Percentiles rank a stretch among this genome's conserved stretches.
Evolutionary conservation across 2,888 invertebrate species (phyloP).

Genomic region (Ichneumon xanthorius): DNA sequence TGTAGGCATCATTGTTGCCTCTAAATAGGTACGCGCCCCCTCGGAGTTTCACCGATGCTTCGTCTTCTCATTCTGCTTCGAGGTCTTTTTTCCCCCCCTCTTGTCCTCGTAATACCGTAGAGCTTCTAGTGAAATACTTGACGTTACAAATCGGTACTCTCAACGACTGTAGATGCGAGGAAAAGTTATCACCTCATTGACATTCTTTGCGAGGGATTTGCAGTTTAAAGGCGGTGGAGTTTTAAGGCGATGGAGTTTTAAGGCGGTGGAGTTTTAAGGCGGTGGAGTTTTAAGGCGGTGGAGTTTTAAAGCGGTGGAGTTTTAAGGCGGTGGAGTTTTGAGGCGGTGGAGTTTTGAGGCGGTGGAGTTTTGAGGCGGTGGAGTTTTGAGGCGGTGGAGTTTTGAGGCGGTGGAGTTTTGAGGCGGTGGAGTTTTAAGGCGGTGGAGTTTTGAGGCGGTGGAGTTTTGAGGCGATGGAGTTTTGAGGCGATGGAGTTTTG

Average conservation of each 20-base stretch:
- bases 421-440: too few relatives aligned
- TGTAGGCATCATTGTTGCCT: slow-evolving; percentile 78
- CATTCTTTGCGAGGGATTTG: neutral
- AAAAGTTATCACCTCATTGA: slow-evolving; percentile 40
- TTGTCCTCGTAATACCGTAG: slow-evolving; percentile 6
- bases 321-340: too few relatives aligned
- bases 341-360: too few relatives aligned
- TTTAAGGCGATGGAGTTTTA: neutral
- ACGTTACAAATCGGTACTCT: slow-evolving; percentile 30
- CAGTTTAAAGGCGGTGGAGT: neutral
- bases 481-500: too few relatives aligned
- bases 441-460: too few relatives aligned
- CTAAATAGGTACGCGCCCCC: slow-evolving; percentile 78
- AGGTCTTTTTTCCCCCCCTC: neutral
- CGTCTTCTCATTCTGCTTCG: slow-evolving; percentile 23
- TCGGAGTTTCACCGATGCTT: slow-evolving; percentile 1
- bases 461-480: too few relatives aligned
- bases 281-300: too few relatives aligned
- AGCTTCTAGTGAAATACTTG: slow-evolving; percentile 2
- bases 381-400: too few relatives aligned
- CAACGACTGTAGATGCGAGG: slow-evolving; percentile 1
- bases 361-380: too few relatives aligned
- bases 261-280: too few relatives aligned
- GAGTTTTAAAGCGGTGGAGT: too few relatives aligned
- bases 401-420: too few relatives aligned